Conservation (phyloP, 2,113 vertebrate species). For the Eulemur macaco region DNA sequence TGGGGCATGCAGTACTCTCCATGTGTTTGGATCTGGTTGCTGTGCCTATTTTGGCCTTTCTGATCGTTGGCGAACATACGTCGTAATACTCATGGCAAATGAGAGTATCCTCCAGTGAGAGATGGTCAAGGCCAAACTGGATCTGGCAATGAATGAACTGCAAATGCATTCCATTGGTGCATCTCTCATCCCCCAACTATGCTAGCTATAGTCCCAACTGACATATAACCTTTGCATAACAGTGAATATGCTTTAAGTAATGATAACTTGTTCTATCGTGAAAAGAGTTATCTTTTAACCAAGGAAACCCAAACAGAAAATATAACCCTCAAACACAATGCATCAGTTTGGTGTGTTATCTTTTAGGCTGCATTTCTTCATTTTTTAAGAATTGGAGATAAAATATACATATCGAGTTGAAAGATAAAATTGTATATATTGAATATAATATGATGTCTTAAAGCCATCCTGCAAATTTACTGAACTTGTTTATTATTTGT, state of each 20-base stretch:
- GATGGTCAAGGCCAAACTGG: slow-evolving; percentile 30
- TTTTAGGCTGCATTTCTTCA: background rate
- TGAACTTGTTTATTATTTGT: background rate
- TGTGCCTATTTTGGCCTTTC: slow-evolving; percentile 17
- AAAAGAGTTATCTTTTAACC: slow-evolving; percentile 11
- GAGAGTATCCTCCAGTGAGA: slow-evolving; percentile 14
- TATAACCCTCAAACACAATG: background rate
- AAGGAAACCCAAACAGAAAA: background rate
- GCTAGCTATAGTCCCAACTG: background rate
- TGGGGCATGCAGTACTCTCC: background rate
- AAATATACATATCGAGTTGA: background rate
- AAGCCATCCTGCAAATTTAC: background rate
- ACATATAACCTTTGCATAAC: background rate
- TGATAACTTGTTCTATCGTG: background rate
- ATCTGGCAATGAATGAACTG: slow-evolving; percentile 8
- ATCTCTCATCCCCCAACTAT: background rate
- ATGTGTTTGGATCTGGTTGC: slow-evolving; percentile 39
- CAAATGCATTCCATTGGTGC: slow-evolving; percentile 6
- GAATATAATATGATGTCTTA: background rate
- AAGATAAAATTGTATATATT: background rate
- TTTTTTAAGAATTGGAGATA: background rate
- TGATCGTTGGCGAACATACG: slow-evolving; percentile 48
- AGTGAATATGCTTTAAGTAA: background rate
- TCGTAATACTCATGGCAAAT: slow-evolving; percentile 44
- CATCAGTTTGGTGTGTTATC: background rate